phyloP scores from a whole-genome alignment of 2,888 invertebrate species.

The Linhomoeus sp. region DNA sequence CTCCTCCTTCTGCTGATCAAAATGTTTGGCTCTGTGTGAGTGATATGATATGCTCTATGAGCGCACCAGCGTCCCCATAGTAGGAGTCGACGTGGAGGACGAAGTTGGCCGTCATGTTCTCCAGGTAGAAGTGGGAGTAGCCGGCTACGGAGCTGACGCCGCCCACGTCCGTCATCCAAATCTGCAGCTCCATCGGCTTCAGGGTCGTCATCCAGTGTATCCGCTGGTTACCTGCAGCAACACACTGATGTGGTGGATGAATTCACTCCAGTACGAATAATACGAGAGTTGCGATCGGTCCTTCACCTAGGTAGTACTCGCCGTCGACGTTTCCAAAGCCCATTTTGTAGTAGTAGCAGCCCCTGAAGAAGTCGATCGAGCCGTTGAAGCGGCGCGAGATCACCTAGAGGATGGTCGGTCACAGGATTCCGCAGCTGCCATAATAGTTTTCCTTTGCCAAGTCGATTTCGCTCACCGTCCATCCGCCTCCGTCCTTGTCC shows the following conservation, averaged over 20 bases:
- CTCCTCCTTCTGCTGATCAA: no score
- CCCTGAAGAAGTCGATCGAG: constrained; percentile 5
- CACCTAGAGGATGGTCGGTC: neutral
- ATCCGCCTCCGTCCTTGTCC: constrained; percentile 66
- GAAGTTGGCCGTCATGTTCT: constrained; percentile 1
- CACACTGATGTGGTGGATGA: no score
- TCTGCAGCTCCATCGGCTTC: constrained; percentile 6
- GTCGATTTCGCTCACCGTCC: no score
- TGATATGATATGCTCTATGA: no score
- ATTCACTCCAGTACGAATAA: no score
- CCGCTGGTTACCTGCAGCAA: constrained; percentile 3
- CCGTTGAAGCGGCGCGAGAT: constrained; percentile 4
- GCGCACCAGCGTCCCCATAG: constrained; percentile 6
- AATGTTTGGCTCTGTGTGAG: no score
- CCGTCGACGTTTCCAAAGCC: constrained; percentile 6
- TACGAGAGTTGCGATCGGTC: neutral
- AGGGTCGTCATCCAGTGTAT: constrained; percentile 4
- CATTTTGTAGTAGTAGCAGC: constrained; percentile 6
- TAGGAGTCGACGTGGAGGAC: constrained; percentile 4
- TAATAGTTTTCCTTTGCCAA: no score
- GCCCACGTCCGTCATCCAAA: constrained; percentile 6
- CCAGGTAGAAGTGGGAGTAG: constrained; percentile 6
- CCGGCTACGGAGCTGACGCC: constrained; percentile 3
- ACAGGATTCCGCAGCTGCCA: no score
- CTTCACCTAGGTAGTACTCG: constrained; percentile 5